A percentile compares a stretch with the other conserved stretches of the same genome.
Conservation (phyloP, 2,888 invertebrate species). For the Exocentrus adspersus region DNA sequence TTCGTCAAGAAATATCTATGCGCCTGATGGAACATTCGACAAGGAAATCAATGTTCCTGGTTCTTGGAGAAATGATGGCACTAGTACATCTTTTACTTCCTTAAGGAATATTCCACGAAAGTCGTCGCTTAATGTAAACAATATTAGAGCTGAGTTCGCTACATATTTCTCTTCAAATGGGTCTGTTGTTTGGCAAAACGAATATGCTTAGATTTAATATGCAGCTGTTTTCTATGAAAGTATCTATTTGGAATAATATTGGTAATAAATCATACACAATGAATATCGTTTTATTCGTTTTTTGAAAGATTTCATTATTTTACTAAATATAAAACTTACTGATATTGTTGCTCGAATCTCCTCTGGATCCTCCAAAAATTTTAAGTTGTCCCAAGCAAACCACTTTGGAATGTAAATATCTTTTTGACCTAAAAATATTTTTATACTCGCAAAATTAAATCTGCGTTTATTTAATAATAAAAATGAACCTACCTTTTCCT, state of each 20-base stretch:
- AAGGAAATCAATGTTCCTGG: not conserved
- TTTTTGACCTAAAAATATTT: not conserved
- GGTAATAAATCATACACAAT: no score
- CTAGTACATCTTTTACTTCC: not conserved
- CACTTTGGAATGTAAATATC: not conserved
- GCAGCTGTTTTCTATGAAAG: no score
- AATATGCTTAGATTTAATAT: not conserved
- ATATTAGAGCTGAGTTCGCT: not conserved
- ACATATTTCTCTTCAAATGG: not conserved
- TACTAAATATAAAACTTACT: not conserved
- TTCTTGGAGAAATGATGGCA: constrained; percentile 5
- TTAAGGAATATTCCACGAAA: not conserved
- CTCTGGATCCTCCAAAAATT: not conserved
- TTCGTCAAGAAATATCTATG: not conserved
- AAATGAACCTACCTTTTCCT: not conserved
- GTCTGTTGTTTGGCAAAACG: not conserved
- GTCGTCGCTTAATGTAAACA: not conserved
- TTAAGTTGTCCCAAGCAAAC: not conserved
- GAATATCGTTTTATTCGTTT: no score
- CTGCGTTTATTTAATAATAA: not conserved
- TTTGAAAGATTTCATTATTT: no score
- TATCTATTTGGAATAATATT: no score
- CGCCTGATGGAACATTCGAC: not conserved
- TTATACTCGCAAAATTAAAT: not conserved
- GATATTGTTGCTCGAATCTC: not conserved